These are phyloP conservation scores for Venusia cambrica DNA, from an alignment of 2,888 invertebrate species.

Conservation along the genomic window DNA sequence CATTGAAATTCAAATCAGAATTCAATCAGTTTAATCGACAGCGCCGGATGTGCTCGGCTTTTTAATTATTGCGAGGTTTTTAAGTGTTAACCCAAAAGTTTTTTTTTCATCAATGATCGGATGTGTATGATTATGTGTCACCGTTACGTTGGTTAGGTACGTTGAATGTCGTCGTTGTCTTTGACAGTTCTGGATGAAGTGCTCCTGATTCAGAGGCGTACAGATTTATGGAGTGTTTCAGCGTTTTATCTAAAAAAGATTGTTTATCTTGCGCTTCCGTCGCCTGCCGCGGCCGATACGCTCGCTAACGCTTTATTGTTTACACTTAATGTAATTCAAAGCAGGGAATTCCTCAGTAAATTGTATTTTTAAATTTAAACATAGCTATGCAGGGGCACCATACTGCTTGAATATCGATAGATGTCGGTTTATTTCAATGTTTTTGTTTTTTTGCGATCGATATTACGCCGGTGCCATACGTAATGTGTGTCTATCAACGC, in stretches of 20 bases:
- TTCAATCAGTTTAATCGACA: conserved; percentile 65
- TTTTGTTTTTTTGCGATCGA: conserved; percentile 65
- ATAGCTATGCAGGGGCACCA: conserved; percentile 45
- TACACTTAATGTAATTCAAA: conserved; percentile 80
- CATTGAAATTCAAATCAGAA: conserved; percentile 69
- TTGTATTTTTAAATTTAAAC: conserved; percentile 76
- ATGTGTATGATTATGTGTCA: conserved; percentile 43
- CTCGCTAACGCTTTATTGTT: conserved; percentile 76
- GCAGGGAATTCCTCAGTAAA: conserved; percentile 77
- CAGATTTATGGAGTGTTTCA: conserved; percentile 75
- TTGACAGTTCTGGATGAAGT: conserved; percentile 66
- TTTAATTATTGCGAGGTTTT: conserved; percentile 74
- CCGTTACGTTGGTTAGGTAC: conserved; percentile 33
- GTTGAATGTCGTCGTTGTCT: conserved; percentile 38
- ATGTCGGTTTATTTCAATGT: conserved; percentile 58
- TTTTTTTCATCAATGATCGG: conserved; percentile 42
- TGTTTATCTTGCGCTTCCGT: conserved; percentile 79
- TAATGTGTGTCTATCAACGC: conserved; percentile 52
- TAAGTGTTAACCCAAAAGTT: conserved; percentile 47
- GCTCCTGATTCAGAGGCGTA: conserved; percentile 46
- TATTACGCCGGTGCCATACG: conserved; percentile 63
- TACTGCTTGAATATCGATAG: conserved; percentile 65
- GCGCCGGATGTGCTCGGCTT: conserved; percentile 62
- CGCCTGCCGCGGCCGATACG: conserved; percentile 74
- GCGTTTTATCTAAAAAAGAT: conserved; percentile 78